Evolutionary conservation across 1,140 invertebrate genomes (phyloP).

Genomic region (Diorhabda carinulata): DNA sequence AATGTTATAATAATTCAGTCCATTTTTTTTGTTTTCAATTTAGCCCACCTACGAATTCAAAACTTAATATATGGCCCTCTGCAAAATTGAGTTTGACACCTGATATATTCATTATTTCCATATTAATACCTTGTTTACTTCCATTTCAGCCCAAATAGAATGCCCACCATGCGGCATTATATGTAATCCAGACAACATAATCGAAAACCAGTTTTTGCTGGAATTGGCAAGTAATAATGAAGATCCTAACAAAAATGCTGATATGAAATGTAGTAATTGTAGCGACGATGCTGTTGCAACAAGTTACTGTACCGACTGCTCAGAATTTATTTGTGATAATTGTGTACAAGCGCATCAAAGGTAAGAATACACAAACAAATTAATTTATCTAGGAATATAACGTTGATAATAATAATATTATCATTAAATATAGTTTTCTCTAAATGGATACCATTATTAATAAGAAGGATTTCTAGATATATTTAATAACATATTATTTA

Average conservation of each 20-base stretch:
- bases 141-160: conserved; percentile 31
- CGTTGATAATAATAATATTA: too few relatives aligned
- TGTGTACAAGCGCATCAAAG: conserved; percentile 75
- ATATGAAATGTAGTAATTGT: conserved; percentile 79
- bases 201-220: conserved; percentile 73
- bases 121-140: background rate
- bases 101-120: background rate
- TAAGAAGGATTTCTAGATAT: too few relatives aligned
- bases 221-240: conserved; percentile 54
- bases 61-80: too few relatives aligned
- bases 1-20: too few relatives aligned
- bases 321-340: conserved; percentile 85
- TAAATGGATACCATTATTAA: too few relatives aligned
- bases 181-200: conserved; percentile 53
- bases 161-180: conserved; percentile 39
- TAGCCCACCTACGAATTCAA: too few relatives aligned
- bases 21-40: too few relatives aligned
- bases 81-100: too few relatives aligned
- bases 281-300: conserved; percentile 75
- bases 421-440: too few relatives aligned
- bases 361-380: conserved; percentile 39
- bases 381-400: too few relatives aligned
- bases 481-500: too few relatives aligned
- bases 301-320: conserved; percentile 84
- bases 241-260: conserved; percentile 49